phyloP scores from a whole-genome alignment of 2,113 vertebrate species.

The Megaceryle torquata region DNA sequence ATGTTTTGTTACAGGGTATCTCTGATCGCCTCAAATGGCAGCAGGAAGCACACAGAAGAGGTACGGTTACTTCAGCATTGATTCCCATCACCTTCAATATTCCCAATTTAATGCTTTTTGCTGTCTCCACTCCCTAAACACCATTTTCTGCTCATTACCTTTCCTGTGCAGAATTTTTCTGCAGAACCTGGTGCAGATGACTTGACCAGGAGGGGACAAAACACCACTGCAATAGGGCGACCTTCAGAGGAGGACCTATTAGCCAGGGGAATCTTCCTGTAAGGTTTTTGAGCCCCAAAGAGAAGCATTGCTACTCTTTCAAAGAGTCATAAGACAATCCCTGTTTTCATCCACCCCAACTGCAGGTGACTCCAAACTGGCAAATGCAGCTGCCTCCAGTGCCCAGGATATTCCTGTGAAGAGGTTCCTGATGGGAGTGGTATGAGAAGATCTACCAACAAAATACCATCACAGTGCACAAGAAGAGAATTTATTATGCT shows the following conservation, averaged over 20 bases:
- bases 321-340: not conserved
- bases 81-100: not conserved
- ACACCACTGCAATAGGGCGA: not conserved
- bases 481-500: rapidly evolving
- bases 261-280: not conserved
- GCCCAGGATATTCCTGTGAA: not conserved
- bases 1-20: not conserved
- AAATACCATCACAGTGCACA: not conserved
- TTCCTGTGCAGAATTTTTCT: not conserved
- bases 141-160: not conserved
- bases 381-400: not conserved
- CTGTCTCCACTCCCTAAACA: not conserved
- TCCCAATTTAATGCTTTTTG: not conserved
- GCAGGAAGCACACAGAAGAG: not conserved
- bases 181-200: not conserved
- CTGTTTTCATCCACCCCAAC: not conserved
- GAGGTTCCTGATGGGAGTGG: not conserved
- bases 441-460: rapidly evolving
- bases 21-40: not conserved
- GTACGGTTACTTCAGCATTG: not conserved
- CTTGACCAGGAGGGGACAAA: not conserved
- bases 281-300: not conserved
- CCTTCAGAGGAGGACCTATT: not conserved
- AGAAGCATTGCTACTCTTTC: not conserved
- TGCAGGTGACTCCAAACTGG: not conserved